phyloP scores from a whole-genome alignment of 1,140 invertebrate genomes.

The Cydia fagiglandana region DNA sequence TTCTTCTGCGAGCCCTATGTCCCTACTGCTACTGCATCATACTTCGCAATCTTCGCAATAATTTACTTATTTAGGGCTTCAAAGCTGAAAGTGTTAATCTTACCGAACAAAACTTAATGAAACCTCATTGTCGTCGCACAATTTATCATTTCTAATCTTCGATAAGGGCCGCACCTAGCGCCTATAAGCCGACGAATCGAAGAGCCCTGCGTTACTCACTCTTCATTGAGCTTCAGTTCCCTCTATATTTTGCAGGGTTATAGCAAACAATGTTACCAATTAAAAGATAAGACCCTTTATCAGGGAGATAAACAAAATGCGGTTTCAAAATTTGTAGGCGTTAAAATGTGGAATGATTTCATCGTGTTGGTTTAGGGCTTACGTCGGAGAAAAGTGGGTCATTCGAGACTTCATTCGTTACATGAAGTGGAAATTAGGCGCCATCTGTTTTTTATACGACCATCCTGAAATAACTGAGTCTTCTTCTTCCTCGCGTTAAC shows the following conservation, averaged over 20 bases:
- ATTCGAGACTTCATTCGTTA: neutral
- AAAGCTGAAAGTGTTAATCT: neutral
- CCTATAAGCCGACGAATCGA: slow-evolving; percentile 35
- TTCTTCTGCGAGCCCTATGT: too few relatives aligned
- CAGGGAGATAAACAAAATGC: slow-evolving; percentile 43
- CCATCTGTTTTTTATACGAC: neutral
- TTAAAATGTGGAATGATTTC: slow-evolving; percentile 47
- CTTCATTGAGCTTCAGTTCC: slow-evolving; percentile 19
- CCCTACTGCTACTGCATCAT: too few relatives aligned
- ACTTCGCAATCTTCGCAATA: too few relatives aligned
- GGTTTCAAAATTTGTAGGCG: slow-evolving; percentile 39
- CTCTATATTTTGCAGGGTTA: slow-evolving; percentile 39
- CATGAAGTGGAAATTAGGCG: neutral
- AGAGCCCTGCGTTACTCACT: neutral
- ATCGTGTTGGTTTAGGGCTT: slow-evolving; percentile 39
- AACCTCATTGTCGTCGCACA: slow-evolving; percentile 11
- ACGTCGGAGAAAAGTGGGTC: neutral
- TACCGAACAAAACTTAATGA: slow-evolving; percentile 8
- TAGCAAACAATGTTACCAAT: slow-evolving; percentile 44
- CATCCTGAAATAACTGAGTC: neutral
- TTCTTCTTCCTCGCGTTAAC: too few relatives aligned
- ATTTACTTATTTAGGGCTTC: too few relatives aligned
- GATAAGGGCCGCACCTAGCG: slow-evolving; percentile 52
- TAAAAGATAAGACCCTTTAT: slow-evolving; percentile 54
- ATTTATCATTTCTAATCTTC: slow-evolving; percentile 35